Evolutionary conservation across 2,113 vertebrate species (phyloP).

Genomic region (Rhipidura dahli): DNA sequence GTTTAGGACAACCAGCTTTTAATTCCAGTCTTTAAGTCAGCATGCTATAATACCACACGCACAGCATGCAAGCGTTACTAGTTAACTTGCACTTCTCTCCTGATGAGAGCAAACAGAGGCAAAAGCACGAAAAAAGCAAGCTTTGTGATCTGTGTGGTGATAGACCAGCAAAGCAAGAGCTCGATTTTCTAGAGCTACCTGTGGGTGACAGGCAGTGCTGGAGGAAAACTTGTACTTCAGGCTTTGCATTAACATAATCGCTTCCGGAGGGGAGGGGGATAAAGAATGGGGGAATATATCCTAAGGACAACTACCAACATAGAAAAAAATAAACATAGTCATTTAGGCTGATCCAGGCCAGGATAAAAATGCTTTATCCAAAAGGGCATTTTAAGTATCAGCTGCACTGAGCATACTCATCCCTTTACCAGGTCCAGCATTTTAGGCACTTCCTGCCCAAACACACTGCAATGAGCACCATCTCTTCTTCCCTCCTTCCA

Average conservation of each 20-base stretch:
- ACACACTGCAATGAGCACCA: not conserved
- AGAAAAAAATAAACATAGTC: not conserved
- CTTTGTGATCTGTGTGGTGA: not conserved
- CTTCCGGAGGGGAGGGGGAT: rapidly evolving
- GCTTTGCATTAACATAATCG: not conserved
- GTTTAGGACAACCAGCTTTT: not conserved
- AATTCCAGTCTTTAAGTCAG: not conserved
- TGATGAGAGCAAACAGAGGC: not conserved
- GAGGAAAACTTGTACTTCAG: not conserved
- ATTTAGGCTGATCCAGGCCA: not conserved
- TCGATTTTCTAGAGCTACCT: not conserved
- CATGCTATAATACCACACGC: rapidly evolving
- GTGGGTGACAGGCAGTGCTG: not conserved
- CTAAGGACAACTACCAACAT: not conserved
- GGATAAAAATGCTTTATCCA: not conserved
- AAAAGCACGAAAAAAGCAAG: not conserved
- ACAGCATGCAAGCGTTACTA: not conserved
- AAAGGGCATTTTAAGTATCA: not conserved
- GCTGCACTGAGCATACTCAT: not conserved
- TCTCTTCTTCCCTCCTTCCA: not conserved
- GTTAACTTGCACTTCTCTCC: not conserved
- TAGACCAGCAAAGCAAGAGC: not conserved
- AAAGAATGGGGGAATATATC: not conserved
- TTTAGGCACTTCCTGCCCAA: not conserved
- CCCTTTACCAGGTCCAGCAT: not conserved